phyloP scores from a whole-genome alignment of 2,888 invertebrate genomes.

The Ornithoptera alexandrae region DNA sequence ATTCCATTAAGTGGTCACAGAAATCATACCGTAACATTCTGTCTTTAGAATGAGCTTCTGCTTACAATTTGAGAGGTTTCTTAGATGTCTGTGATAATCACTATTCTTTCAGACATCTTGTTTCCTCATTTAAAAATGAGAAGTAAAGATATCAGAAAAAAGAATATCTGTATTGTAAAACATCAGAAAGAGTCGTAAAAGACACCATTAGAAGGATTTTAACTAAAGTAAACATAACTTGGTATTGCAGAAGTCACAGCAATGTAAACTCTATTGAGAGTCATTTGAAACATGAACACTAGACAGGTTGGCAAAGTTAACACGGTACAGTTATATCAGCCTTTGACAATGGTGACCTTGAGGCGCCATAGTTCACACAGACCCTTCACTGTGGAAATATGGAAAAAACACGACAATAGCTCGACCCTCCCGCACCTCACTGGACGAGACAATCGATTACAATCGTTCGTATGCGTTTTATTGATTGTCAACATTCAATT shows the following conservation, averaged over 20 bases:
- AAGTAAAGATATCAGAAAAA: background rate
- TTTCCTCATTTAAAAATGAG: no score
- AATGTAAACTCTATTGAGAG: slow-evolving; percentile 33
- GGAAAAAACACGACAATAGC: slow-evolving; percentile 74
- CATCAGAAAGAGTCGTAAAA: slow-evolving; percentile 27
- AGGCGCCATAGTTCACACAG: slow-evolving; percentile 71
- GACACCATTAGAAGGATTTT: slow-evolving; percentile 31
- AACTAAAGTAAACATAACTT: slow-evolving; percentile 28
- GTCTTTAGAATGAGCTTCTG: no score
- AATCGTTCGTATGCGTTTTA: slow-evolving; percentile 67
- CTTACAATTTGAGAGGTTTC: no score
- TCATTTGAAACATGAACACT: slow-evolving; percentile 24
- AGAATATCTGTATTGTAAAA: background rate
- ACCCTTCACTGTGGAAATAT: slow-evolving; percentile 77
- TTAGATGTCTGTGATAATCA: no score
- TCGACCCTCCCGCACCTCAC: slow-evolving; percentile 62
- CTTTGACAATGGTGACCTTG: slow-evolving; percentile 73
- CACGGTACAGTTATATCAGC: slow-evolving; percentile 52
- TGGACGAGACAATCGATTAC: slow-evolving; percentile 76
- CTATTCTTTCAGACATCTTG: no score
- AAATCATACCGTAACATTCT: no score
- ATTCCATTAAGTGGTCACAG: no score
- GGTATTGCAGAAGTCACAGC: slow-evolving; percentile 13
- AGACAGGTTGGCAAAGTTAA: slow-evolving; percentile 37
- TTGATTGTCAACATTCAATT: slow-evolving; percentile 70